These are phyloP conservation scores for Cecidostiba fungosa DNA, from an alignment of 2,888 invertebrate genomes.

Conservation along the genomic window DNA sequence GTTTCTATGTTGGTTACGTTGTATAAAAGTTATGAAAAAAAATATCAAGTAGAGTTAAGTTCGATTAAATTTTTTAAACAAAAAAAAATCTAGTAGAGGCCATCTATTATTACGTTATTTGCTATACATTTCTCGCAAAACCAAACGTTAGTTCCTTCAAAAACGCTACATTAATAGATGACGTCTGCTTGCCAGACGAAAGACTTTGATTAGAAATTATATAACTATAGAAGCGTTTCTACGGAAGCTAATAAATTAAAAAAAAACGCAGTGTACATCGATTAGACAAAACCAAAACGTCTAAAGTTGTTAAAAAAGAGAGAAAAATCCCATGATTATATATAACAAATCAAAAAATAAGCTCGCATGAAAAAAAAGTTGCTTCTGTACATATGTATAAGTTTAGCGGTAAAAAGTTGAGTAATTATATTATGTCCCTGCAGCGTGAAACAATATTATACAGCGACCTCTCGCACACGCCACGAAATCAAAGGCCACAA, in stretches of 20 bases:
- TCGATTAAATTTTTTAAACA: conserved; percentile 32
- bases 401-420: conserved; percentile 9
- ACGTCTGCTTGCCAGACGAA: conserved; percentile 52
- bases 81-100: conserved; percentile 52
- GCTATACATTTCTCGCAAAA: conserved; percentile 12
- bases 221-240: conserved; percentile 62
- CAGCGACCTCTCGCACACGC: conserved; percentile 21
- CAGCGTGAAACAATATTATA: conserved; percentile 30
- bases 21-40: conserved; percentile 60
- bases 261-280: conserved; percentile 46
- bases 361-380: conserved; percentile 19
- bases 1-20: conserved; percentile 42
- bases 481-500: conserved; percentile 48
- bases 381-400: conserved; percentile 51
- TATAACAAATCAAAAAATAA: conserved; percentile 35
- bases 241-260: conserved; percentile 65
- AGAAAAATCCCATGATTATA: background rate
- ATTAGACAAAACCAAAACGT: conserved; percentile 10
- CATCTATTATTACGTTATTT: conserved; percentile 48
- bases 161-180: conserved; percentile 37
- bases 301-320: conserved; percentile 13
- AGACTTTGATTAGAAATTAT: conserved; percentile 28
- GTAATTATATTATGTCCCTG: background rate
- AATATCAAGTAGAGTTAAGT: conserved; percentile 29
- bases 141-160: conserved; percentile 22